Base-by-base conservation (phyloP, 2,888 invertebrate species). In the Scelioninae gen. 2 region DNA sequence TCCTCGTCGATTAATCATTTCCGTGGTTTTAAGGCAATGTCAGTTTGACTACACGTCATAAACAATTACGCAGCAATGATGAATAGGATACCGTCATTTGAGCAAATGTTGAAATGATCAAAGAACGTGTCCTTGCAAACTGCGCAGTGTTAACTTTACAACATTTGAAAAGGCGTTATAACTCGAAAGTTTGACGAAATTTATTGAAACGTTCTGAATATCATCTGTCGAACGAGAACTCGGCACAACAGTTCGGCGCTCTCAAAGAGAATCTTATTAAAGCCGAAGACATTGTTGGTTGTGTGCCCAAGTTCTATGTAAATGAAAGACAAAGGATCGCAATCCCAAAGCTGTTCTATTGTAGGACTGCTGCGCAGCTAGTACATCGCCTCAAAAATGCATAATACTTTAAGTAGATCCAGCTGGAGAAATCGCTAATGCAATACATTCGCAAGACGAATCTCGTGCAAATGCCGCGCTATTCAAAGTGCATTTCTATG, bases 401-500 rank as follows among this genome's bases (percentile, higher is more conserved):
- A 73, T 69, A 69, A 73, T 73, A 73, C 60, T 73, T 73, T 73
- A 73, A 73, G 73, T 65, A 69, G 69, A 73, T 73, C 69, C 53
- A 57, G 73, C 53, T 55, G 68, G 50, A 65, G 53, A 64, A 69
- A 69, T 73, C 69, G 61, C 60, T 73, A 73, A 73, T 73, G 73
- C 65, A 74, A 70, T 74, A 70, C 74, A 55, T 74, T 74, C 55
- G 69, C 65, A 48, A 70, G 69, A 57, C 60, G 72, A 65, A 72
- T 65, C 65, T 74, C 57, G 63, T 70, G 67, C 74, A 70, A 74
- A 70, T 70, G 70, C 70, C 60, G 33, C 65, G 45, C 74, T 53
- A 75, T 76, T 77, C 75, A 75, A 75, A 74, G 75, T 60, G 72
- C 69, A 76, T 73, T 77, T 76, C 72, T 70, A 71, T 73, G 52